phyloP scores from a whole-genome alignment of 2,113 vertebrate species.

The Rhegmatorhina hoffmannsi region DNA sequence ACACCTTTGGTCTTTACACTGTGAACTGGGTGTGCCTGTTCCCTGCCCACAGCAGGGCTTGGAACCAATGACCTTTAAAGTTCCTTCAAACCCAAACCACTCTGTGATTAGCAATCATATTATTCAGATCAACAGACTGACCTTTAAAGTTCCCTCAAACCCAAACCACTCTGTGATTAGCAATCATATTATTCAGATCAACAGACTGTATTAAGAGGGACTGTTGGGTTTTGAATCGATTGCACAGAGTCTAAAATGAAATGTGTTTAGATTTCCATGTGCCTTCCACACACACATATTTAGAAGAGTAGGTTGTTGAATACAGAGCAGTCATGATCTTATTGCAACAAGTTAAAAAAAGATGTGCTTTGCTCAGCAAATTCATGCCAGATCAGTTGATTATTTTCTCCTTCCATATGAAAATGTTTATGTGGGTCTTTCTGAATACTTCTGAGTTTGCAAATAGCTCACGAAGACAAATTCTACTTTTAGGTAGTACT shows the following conservation, averaged over 20 bases:
- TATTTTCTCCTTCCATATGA: conserved; percentile 10
- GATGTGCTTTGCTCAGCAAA: conserved; percentile 45
- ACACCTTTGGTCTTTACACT: accelerated
- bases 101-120: neutral
- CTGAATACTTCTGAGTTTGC: neutral
- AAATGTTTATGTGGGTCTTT: neutral
- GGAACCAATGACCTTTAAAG: neutral
- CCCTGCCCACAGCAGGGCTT: neutral
- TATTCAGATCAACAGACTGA: neutral
- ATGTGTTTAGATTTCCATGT: neutral
- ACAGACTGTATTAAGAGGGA: neutral
- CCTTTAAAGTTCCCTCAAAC: neutral
- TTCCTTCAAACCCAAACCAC: neutral
- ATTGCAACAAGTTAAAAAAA: neutral
- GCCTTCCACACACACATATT: neutral
- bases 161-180: neutral
- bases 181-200: neutral
- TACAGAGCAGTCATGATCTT: neutral
- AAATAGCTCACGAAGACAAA: neutral
- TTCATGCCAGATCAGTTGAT: neutral
- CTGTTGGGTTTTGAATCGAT: neutral
- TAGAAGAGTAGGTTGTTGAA: neutral
- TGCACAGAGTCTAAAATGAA: neutral
- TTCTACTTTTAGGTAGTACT: neutral
- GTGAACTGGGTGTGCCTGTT: neutral